phyloP scores from a whole-genome alignment of 35 echinoderm and acorn worm species.

The Eucidaris tribuloides region DNA sequence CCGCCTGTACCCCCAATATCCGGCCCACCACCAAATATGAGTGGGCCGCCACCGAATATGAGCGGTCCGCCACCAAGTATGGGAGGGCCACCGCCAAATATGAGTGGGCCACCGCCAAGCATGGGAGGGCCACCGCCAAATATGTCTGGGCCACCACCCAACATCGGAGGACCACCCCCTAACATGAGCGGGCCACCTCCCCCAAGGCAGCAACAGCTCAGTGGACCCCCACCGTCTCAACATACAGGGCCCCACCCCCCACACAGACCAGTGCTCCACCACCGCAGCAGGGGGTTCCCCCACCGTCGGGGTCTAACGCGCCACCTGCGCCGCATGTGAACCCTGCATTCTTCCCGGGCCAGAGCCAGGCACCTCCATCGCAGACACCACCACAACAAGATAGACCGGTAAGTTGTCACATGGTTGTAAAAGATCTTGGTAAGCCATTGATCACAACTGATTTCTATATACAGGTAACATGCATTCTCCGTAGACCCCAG shows the following conservation, averaged over 20 bases:
- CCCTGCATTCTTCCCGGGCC: conserved; percentile 78
- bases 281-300: conserved; percentile 2
- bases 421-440: too few species aligned
- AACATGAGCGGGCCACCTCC: conserved; percentile 23
- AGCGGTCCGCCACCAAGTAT: conserved; percentile 35
- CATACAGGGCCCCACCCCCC: conserved; percentile 12
- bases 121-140: too few species aligned
- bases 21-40: conserved; percentile 4
- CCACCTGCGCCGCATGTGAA: conserved; percentile 79
- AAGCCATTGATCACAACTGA: too few species aligned
- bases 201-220: conserved; percentile 10
- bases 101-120: background rate
- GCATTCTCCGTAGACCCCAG: too few species aligned
- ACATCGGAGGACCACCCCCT: background rate
- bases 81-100: background rate
- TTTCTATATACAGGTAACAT: too few species aligned
- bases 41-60: conserved; percentile 56
- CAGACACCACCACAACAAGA: conserved; percentile 27
- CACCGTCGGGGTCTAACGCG: background rate
- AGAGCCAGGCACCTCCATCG: conserved; percentile 22
- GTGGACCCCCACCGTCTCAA: conserved; percentile 8
- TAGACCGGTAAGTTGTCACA: background rate
- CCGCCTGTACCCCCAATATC: background rate
- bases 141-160: too few species aligned
- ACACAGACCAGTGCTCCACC: conserved; percentile 33